Conservation (phyloP, 2,113 vertebrate genomes). For the Fukomys damarensis region DNA sequence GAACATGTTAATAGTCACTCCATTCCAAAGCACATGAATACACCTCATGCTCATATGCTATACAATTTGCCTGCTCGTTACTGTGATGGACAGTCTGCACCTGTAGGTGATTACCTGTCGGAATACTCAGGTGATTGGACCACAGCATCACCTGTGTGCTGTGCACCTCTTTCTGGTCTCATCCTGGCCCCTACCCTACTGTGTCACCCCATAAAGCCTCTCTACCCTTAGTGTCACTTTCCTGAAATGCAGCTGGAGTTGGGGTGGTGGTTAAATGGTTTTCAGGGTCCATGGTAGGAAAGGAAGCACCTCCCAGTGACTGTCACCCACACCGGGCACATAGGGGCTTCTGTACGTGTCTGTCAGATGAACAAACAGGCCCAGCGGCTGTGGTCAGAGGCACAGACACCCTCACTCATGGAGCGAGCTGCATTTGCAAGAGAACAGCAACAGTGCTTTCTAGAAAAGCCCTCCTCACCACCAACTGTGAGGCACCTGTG, state of each 20-base stretch:
- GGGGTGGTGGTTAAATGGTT: neutral
- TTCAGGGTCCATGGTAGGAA: neutral
- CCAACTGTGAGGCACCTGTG: neutral
- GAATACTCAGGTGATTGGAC: accelerated
- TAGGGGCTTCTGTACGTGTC: neutral
- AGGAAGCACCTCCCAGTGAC: neutral
- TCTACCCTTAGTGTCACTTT: neutral
- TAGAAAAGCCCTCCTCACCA: neutral
- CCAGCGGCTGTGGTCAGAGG: neutral
- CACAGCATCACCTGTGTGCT: neutral
- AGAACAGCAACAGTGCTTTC: neutral
- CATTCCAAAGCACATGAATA: accelerated
- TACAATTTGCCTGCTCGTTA: accelerated
- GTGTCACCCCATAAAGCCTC: too few relatives aligned
- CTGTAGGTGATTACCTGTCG: neutral
- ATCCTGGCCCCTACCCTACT: neutral
- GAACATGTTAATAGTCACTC: neutral
- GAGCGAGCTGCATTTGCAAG: neutral
- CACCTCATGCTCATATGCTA: accelerated
- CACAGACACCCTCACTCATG: accelerated
- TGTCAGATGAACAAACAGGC: neutral
- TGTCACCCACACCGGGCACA: accelerated
- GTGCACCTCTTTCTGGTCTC: neutral
- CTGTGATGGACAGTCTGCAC: accelerated
- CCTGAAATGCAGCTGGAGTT: neutral